Evolutionary conservation across 2,113 vertebrate species (phyloP).

Genomic region (Euleptes europaea): DNA sequence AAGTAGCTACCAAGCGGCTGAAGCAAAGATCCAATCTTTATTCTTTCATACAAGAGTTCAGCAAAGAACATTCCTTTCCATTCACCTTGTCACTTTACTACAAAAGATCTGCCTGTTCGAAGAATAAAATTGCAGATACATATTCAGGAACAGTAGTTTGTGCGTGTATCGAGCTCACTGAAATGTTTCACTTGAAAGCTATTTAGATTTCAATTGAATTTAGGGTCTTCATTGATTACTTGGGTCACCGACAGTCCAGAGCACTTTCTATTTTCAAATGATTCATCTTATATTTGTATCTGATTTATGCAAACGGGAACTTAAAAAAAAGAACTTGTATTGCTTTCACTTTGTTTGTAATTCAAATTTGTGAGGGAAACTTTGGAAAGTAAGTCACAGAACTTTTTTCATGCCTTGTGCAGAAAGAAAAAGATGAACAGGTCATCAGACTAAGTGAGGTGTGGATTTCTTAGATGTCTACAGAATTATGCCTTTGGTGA

Average conservation of each 20-base stretch:
- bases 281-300: neutral
- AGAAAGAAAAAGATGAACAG: neutral
- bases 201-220: conserved; percentile 4
- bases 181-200: neutral
- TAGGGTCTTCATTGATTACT: conserved; percentile 1
- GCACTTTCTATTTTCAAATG: neutral
- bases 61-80: neutral
- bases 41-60: neutral
- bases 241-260: neutral
- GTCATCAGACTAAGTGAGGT: neutral
- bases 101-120: neutral
- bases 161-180: neutral
- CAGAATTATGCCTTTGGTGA: neutral
- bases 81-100: neutral
- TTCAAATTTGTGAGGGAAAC: neutral
- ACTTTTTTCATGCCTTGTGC: neutral
- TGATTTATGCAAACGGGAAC: neutral
- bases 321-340: neutral
- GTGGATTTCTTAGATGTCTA: neutral
- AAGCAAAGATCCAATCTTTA: neutral
- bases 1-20: neutral
- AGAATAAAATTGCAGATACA: conserved; percentile 7
- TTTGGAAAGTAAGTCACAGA: neutral
- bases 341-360: neutral
- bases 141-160: neutral